Evolutionary conservation across 2,888 invertebrate genomes (phyloP).

Genomic region (Mamestra brassicae): DNA sequence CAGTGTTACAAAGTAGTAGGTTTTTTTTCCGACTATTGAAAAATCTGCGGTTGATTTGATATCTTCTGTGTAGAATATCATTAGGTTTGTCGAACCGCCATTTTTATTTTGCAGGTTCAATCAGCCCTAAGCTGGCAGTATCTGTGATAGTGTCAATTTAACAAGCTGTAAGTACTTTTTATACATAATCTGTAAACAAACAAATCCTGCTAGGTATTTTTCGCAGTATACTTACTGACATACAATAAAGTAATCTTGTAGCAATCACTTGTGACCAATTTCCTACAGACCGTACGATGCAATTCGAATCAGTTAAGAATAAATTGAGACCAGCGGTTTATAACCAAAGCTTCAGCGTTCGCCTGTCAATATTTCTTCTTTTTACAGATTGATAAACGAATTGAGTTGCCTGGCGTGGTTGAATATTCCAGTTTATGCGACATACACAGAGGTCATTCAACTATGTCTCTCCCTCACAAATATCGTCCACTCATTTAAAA

Average conservation of each 20-base stretch:
- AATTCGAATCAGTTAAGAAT: slow-evolving; percentile 42
- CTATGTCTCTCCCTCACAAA: neutral
- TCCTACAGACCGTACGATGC: slow-evolving; percentile 5
- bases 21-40: no score
- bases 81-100: no score
- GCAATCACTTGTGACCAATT: slow-evolving; percentile 44
- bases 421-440: neutral
- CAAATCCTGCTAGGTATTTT: no score
- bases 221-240: neutral
- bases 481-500: neutral
- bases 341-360: neutral
- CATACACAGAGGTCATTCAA: neutral
- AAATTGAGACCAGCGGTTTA: slow-evolving; percentile 18
- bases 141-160: no score
- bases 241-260: slow-evolving; percentile 5
- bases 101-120: no score
- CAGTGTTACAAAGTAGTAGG: no score
- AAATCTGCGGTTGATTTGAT: no score
- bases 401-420: neutral
- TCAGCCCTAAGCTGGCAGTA: no score
- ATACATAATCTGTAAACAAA: no score
- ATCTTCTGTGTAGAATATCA: no score
- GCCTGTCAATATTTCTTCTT: neutral
- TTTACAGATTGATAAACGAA: neutral
- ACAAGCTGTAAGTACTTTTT: no score